Base-by-base conservation (phyloP, 2,888 invertebrate genomes). In the Pollenia labialis region DNA sequence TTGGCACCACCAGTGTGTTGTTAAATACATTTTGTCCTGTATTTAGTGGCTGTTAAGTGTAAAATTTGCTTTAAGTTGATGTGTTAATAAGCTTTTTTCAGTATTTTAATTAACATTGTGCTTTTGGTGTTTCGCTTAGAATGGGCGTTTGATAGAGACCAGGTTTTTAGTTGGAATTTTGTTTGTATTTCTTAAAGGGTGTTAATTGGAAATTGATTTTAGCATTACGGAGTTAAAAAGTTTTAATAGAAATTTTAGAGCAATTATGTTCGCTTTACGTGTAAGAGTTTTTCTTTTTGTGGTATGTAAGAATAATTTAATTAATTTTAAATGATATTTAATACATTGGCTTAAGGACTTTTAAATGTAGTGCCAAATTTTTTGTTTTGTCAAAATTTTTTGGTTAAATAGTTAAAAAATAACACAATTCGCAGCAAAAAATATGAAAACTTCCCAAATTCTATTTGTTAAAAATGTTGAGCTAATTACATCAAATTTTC, bases 21-120 rank as follows among this genome's bases (percentile, higher is more conserved):
- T 42, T 42, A 14, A 16, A 42, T 14, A 58, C 8, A 48, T 52
- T 64, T 75, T 9, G 50, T 42, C 10, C 44, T 44, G n/a, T 54
- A n/a, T 54, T 44, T 44, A 60, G n/a, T 18, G 16, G 8, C 9
- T 60, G 60, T 62, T 50, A 32, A 66, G 10, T 11, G 12, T 18
- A 11, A 16, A 68, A 56, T 58, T 48, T 40, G 56, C 3, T 48
- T 48, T 62, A 6, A n/a, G 7, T 56, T 6, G 14, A 42, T 44
- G 62, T 64, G 40, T 77, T 56, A 50, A 46, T 40, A 11, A 10
- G 11, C 11, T 44, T 40, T 42, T 48, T 46, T 18, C 18, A 9
- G 6, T 8, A 18, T 58, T 58, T 48, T 58, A 48, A 74, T 74
- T 74, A 74, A 58, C 40, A 23, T 16, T 16, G 11, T 48, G 72